Evolutionary conservation across 2,113 vertebrate genomes (phyloP).

Genomic region (Ahaetulla prasina): DNA sequence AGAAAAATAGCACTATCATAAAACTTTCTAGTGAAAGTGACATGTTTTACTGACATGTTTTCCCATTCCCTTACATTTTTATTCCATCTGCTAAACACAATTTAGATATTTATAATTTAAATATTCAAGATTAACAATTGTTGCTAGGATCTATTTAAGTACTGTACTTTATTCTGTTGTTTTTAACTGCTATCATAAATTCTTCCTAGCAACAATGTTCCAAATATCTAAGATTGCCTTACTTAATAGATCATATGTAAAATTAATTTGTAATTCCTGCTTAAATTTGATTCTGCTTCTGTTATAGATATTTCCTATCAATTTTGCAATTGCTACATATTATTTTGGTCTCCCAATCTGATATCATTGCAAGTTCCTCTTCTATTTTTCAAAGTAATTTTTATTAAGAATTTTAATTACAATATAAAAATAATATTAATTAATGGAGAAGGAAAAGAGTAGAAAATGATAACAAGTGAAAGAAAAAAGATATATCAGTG

Average conservation of each 20-base stretch:
- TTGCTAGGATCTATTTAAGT: background rate
- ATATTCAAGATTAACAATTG: background rate
- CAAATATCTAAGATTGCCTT: background rate
- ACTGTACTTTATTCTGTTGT: background rate
- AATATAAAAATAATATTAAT: no score
- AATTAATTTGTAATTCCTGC: background rate
- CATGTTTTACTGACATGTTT: background rate
- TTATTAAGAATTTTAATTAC: background rate
- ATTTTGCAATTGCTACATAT: background rate
- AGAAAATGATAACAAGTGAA: no score
- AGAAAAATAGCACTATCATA: background rate
- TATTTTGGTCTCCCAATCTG: background rate
- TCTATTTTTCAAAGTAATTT: background rate
- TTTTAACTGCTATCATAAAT: background rate
- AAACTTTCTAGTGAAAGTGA: background rate
- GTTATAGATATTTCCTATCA: background rate
- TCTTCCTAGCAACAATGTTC: background rate
- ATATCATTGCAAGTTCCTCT: background rate
- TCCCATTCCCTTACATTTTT: background rate
- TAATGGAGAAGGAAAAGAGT: no score
- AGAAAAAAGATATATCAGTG: no score
- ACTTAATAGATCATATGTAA: no score
- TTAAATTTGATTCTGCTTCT: background rate
- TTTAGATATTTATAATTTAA: background rate
- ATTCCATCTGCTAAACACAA: background rate